Evolutionary conservation across 2,797 vertebrate species (phyloP).

Genomic region (Oceanodroma leucorhoa): DNA sequence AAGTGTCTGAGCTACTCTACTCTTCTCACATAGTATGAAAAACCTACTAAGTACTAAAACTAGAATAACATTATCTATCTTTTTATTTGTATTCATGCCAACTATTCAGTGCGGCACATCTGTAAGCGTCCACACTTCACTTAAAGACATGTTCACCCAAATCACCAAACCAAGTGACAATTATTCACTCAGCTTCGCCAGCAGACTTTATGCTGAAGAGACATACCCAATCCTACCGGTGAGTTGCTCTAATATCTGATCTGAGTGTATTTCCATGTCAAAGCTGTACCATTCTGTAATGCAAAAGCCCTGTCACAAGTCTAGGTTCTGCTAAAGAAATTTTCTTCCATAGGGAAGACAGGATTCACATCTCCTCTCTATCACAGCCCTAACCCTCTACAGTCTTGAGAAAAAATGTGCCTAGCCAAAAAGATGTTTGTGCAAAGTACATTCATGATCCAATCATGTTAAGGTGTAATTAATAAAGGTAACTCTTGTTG

Average conservation of each 20-base stretch:
- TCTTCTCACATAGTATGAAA: background rate
- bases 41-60: background rate
- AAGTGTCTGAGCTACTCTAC: background rate
- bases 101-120: background rate
- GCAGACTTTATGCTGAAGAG: slow-evolving; percentile 82
- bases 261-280: background rate
- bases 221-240: slow-evolving; percentile 81
- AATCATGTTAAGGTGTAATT: background rate
- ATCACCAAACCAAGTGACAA: slow-evolving; percentile 76
- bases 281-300: background rate
- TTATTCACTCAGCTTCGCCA: slow-evolving; percentile 80
- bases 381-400: background rate
- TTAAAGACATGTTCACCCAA: slow-evolving; percentile 72
- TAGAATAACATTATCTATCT: background rate
- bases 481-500: background rate
- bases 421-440: background rate
- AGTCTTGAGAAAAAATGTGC: background rate
- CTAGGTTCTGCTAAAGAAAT: background rate
- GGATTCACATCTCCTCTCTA: background rate
- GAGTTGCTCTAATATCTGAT: slow-evolving; percentile 17
- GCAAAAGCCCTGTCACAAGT: background rate
- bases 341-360: background rate
- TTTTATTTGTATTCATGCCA: background rate
- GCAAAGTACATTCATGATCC: background rate
- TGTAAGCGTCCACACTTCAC: slow-evolving; percentile 3